Evolutionary conservation across 2,888 invertebrate species (phyloP).

Genomic region (Macrosoma leucophasiata): DNA sequence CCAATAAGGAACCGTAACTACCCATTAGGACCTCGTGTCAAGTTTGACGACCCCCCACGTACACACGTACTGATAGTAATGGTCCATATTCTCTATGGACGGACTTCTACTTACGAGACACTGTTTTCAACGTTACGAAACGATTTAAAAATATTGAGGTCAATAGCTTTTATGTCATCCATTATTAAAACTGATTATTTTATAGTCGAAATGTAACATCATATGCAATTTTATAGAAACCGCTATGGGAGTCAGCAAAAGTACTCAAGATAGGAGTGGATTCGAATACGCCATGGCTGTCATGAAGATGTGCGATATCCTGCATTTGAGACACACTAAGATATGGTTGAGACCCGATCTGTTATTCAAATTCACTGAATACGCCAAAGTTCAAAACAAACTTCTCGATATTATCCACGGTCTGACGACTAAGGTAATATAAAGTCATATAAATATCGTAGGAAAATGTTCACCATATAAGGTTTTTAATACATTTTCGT

Average conservation of each 20-base stretch:
- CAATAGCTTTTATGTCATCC: constrained; percentile 40
- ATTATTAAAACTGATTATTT: too few relatives aligned
- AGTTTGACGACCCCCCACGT: constrained; percentile 60
- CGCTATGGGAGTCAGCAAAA: constrained; percentile 91
- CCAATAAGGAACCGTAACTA: constrained; percentile 29
- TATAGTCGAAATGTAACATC: constrained; percentile 13
- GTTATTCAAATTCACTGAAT: constrained; percentile 84
- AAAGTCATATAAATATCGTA: neutral
- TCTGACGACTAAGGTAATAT: constrained; percentile 82
- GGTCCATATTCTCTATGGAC: constrained; percentile 56
- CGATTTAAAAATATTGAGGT: constrained; percentile 42
- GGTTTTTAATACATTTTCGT: neutral
- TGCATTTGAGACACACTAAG: constrained; percentile 88
- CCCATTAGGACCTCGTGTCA: constrained; percentile 31
- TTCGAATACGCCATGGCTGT: constrained; percentile 92
- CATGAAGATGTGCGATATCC: constrained; percentile 92
- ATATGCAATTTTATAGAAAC: constrained; percentile 77
- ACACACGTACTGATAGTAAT: constrained; percentile 53
- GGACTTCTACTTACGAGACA: constrained; percentile 28
- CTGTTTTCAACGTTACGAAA: constrained; percentile 47
- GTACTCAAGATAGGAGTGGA: constrained; percentile 86
- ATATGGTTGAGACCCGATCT: constrained; percentile 86
- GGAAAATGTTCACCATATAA: neutral
- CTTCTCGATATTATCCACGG: constrained; percentile 86
- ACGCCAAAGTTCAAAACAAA: constrained; percentile 84